phyloP scores from a whole-genome alignment of 2,113 vertebrate species.

The Donacobius atricapilla region DNA sequence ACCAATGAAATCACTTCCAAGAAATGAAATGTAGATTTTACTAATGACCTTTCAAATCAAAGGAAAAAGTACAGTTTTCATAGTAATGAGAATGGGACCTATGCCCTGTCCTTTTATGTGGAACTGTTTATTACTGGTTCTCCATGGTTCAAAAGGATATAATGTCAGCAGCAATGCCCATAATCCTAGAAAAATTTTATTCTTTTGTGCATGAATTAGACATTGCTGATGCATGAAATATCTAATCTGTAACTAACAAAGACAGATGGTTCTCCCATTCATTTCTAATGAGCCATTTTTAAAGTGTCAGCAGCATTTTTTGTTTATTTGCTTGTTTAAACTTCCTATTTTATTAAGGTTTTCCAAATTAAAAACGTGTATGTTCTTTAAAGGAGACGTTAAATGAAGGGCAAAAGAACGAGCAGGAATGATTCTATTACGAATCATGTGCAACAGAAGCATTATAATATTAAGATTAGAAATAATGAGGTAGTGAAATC shows the following conservation, averaged over 20 bases:
- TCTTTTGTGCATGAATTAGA: conserved; percentile 7
- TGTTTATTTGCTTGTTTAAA: conserved; percentile 43
- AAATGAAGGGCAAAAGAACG: conserved; percentile 12
- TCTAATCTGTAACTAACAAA: conserved; percentile 38
- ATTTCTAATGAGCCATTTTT: conserved; percentile 51
- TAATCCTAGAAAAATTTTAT: conserved; percentile 27
- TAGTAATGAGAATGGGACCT: background rate
- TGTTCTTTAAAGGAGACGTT: background rate
- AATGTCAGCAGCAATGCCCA: conserved; percentile 6
- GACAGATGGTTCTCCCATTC: conserved; percentile 47
- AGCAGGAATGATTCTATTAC: background rate
- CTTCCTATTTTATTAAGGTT: background rate
- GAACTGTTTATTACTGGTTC: conserved; percentile 23
- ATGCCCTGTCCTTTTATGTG: background rate
- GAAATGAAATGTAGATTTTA: background rate
- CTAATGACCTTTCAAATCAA: background rate
- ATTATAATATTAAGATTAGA: background rate
- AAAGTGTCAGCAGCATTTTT: conserved; percentile 5
- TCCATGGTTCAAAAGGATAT: background rate
- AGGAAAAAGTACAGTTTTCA: background rate
- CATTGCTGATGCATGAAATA: conserved; percentile 24
- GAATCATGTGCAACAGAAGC: background rate
- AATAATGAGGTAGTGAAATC: background rate
- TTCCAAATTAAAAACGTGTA: background rate
- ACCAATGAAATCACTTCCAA: background rate